Evolutionary conservation across 2,888 invertebrate species (phyloP).

Genomic region (Dromius quadrimaculatus): DNA sequence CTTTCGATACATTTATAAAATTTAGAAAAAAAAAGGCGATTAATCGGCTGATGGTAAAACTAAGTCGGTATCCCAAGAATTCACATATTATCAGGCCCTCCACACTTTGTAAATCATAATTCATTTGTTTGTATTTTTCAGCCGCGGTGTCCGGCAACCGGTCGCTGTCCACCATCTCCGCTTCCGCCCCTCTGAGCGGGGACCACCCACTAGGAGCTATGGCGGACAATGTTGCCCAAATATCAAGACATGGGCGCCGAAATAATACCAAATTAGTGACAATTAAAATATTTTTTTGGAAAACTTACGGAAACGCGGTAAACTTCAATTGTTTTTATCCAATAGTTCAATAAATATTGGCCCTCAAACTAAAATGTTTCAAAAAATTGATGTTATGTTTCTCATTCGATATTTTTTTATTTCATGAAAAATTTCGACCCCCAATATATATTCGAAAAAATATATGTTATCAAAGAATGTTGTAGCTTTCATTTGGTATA

Average conservation of each 20-base stretch:
- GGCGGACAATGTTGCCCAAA: slow-evolving; percentile 42
- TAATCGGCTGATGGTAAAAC: too few relatives aligned
- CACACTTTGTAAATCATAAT: slow-evolving; percentile 18
- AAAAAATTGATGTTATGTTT: too few relatives aligned
- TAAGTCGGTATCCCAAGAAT: neutral
- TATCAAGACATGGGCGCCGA: slow-evolving; percentile 14
- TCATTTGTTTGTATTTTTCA: slow-evolving; percentile 41
- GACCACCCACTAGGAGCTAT: slow-evolving; percentile 46
- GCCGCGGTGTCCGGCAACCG: slow-evolving; percentile 17
- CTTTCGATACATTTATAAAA: too few relatives aligned
- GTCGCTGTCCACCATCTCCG: neutral
- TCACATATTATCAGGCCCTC: neutral
- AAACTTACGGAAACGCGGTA: slow-evolving; percentile 2
- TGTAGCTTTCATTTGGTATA: too few relatives aligned
- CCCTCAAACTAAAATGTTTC: too few relatives aligned
- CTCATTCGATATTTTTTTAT: too few relatives aligned
- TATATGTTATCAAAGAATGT: too few relatives aligned
- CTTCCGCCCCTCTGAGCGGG: neutral
- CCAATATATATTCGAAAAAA: too few relatives aligned
- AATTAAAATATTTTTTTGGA: too few relatives aligned
- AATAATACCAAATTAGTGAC: neutral
- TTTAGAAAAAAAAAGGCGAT: too few relatives aligned
- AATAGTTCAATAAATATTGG: too few relatives aligned
- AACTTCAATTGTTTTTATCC: neutral
- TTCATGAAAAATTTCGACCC: too few relatives aligned